A percentile compares a stretch with the other conserved stretches of the same genome.
Evolutionary conservation across 2,888 invertebrate genomes (phyloP).

Genomic region (Hyalella azteca): DNA sequence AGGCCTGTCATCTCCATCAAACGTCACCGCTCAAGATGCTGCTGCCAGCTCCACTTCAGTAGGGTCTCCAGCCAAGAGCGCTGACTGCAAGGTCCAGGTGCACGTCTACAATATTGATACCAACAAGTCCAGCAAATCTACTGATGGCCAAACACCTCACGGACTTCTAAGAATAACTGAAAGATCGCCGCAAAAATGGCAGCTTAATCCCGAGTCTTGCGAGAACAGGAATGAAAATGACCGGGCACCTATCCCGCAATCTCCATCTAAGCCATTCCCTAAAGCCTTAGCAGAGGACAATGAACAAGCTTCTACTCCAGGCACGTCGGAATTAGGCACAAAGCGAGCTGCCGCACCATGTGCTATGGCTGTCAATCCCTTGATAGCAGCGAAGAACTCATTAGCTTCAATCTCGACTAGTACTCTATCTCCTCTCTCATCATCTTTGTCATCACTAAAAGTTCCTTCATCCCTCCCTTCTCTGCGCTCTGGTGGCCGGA

Average conservation of each 20-base stretch:
- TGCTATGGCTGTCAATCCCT: background rate
- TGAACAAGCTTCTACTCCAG: constrained; percentile 9
- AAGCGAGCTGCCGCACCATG: background rate
- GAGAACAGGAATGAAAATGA: background rate
- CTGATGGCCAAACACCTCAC: constrained; percentile 9
- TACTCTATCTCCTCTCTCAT: background rate
- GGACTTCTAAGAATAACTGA: constrained; percentile 3
- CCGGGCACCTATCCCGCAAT: background rate
- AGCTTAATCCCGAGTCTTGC: background rate
- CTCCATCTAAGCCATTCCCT: background rate
- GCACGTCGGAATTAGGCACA: background rate
- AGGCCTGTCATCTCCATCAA: constrained; percentile 46
- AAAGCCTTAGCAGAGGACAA: background rate
- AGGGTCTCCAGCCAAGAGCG: constrained; percentile 39
- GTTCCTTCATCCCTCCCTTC: background rate
- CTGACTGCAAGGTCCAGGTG: constrained; percentile 46
- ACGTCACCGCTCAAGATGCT: background rate
- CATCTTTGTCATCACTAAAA: background rate
- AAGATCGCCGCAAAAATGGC: constrained; percentile 53
- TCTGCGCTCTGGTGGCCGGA: background rate
- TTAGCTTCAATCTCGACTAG: background rate
- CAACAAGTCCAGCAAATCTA: constrained; percentile 41
- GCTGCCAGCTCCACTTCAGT: constrained; percentile 11
- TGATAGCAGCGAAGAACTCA: background rate
- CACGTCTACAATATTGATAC: constrained; percentile 52